These are phyloP conservation scores for Macrobrachium nipponense DNA, from an alignment of 1,140 invertebrate genomes.

Conservation along the genomic window DNA sequence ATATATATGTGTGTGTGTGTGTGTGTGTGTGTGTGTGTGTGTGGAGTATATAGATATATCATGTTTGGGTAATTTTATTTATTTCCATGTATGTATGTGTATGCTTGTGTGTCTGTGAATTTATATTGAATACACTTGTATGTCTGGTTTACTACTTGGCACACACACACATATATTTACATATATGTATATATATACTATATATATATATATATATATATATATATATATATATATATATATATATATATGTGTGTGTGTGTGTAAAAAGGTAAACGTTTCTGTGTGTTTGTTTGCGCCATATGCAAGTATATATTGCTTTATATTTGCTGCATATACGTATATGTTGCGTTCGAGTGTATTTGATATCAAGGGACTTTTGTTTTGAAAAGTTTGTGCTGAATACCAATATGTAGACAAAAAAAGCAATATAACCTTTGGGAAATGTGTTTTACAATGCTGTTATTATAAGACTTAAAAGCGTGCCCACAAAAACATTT, in stretches of 20 bases:
- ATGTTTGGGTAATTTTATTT: conserved; percentile 7
- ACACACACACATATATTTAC: conserved; percentile 5
- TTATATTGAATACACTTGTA: not conserved
- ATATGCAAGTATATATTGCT: not conserved
- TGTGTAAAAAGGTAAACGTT: not conserved
- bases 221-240: conserved; percentile 3
- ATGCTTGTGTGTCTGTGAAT: conserved; percentile 23
- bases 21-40: not conserved
- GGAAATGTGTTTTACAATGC: no score
- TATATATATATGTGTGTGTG: not conserved
- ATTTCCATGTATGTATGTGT: not conserved
- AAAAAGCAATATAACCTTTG: not conserved
- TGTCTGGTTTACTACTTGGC: not conserved
- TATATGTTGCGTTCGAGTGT: not conserved
- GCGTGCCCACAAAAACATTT: no score
- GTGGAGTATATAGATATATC: conserved; percentile 10
- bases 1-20: not conserved
- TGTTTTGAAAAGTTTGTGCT: not conserved
- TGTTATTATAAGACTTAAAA: no score
- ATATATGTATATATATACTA: conserved; percentile 16
- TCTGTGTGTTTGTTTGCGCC: not conserved
- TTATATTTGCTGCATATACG: not conserved
- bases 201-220: conserved; percentile 19
- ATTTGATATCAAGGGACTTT: not conserved
- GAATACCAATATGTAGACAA: not conserved